Evolutionary conservation across 1,140 invertebrate species (phyloP).

Genomic region (Orchestia grillus): DNA sequence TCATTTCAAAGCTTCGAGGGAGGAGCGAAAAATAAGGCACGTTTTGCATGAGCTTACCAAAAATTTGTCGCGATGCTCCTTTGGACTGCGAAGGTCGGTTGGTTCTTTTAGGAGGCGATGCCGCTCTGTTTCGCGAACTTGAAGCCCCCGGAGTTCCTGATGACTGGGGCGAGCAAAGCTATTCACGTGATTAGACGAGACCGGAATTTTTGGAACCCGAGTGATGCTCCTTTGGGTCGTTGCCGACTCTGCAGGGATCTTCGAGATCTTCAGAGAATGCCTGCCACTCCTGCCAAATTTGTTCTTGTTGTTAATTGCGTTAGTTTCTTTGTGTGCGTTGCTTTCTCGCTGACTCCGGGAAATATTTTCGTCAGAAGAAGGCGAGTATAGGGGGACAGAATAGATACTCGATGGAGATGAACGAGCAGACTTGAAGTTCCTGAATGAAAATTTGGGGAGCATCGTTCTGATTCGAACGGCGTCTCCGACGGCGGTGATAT

Average conservation of each 20-base stretch:
- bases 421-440: not conserved
- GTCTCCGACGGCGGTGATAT: not conserved
- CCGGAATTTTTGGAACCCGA: slow-evolving; percentile 14
- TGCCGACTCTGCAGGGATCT: not conserved
- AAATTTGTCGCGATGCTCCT: not conserved
- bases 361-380: slow-evolving; percentile 9
- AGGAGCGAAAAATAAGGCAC: not conserved
- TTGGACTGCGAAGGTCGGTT: not conserved
- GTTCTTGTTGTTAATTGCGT: slow-evolving; percentile 55
- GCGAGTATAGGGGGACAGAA: not conserved
- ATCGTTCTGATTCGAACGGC: not conserved
- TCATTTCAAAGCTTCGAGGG: not conserved
- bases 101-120: not conserved
- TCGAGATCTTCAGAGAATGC: slow-evolving; percentile 25
- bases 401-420: not conserved
- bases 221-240: not conserved
- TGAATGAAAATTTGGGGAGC: not conserved
- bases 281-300: slow-evolving; percentile 32
- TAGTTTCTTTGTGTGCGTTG: slow-evolving; percentile 14
- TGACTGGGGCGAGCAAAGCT: slow-evolving; percentile 40
- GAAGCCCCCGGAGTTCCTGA: not conserved
- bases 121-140: not conserved
- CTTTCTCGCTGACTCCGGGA: slow-evolving; percentile 43
- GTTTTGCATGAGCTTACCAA: not conserved
- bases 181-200: slow-evolving; percentile 32